Evolutionary conservation across 2,113 vertebrate genomes (phyloP), one percentile per base, ranked within the genome.

Genomic region (Ctenomys sociabilis): DNA sequence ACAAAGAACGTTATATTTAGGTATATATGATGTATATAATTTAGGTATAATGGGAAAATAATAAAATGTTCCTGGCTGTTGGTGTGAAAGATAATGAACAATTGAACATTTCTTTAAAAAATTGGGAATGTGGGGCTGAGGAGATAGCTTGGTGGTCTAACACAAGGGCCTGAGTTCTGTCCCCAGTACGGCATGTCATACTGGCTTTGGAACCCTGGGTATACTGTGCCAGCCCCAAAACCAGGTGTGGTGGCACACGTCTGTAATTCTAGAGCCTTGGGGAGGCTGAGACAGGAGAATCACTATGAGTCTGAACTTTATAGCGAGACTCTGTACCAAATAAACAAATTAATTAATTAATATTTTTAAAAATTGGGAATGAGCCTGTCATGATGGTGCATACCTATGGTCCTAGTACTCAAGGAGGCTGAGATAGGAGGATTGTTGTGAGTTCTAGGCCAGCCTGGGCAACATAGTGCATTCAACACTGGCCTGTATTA

Each of bases 11-110:
- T 80, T 72, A 32, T 49, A 72, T 95, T 88, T 83, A 93, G 45
- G 57, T 88, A 37, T 45, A 93, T 49, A 49, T 49, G 2, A 49
- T 49, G 49, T 49, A 49, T 49, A 11, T 49, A 49, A 49, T 49
- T 49, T 49, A 49, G 45, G 57, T 88, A 37, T 45, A 93, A n/a
- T 78, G 72, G 70, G 63, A 81, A 90, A 96, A 88, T 75, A 57
- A 43, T 89, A 83, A n/a, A 57, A 8, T 49, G 35, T 57, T 91
- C 30, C 37, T 93, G 57, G 45, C 37, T 88, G 0, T 90, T 94
- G 45, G 13, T 90, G 32, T 80, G 40, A 94, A 85, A 43, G 40
- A 72, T 37, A 63, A 72, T 66, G 83, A 88, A 35, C 88, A 88
- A 89, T 83, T 93, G 70, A 92, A 61, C 24, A 52, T 78, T 91